Percentiles rank a stretch among this genome's conserved stretches.
Evolutionary conservation across 2,888 invertebrate genomes (phyloP).

Genomic region (Callyntrura sp.): DNA sequence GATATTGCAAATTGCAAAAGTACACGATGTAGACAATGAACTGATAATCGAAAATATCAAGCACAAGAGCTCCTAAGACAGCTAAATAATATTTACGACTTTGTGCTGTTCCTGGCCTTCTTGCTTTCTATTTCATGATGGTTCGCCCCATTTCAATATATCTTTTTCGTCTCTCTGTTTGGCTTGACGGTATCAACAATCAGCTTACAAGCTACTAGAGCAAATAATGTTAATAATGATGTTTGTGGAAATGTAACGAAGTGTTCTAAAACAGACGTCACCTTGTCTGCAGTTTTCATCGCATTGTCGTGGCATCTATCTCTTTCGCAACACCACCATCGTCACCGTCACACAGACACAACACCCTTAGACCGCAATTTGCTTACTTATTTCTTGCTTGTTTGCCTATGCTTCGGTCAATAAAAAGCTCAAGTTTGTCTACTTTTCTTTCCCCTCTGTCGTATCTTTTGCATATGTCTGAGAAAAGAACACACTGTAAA

Average conservation of each 20-base stretch:
- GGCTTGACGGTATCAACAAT: neutral
- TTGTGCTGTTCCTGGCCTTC: slow-evolving; percentile 18
- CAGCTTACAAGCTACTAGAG: neutral
- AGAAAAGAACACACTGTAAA: neutral
- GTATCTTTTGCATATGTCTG: neutral
- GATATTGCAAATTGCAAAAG: neutral
- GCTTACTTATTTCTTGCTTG: too few relatives aligned
- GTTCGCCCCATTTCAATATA: neutral
- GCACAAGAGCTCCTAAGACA: slow-evolving; percentile 14
- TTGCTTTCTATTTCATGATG: neutral
- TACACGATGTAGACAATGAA: neutral
- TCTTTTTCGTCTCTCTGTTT: neutral
- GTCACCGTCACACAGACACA: too few relatives aligned
- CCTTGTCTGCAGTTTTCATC: slow-evolving; percentile 1
- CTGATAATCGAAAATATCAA: slow-evolving; percentile 21
- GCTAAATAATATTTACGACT: slow-evolving; percentile 13
- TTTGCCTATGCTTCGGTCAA: too few relatives aligned
- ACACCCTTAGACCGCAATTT: too few relatives aligned
- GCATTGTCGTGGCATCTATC: slow-evolving; percentile 6
- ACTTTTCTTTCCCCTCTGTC: too few relatives aligned
- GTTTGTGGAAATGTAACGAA: slow-evolving; percentile 21
- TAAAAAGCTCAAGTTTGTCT: too few relatives aligned
- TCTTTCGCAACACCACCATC: too few relatives aligned
- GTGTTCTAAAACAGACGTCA: neutral
- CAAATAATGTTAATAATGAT: slow-evolving; percentile 21